phyloP scores from a whole-genome alignment of 2,888 invertebrate species.

The Apamea monoglypha region DNA sequence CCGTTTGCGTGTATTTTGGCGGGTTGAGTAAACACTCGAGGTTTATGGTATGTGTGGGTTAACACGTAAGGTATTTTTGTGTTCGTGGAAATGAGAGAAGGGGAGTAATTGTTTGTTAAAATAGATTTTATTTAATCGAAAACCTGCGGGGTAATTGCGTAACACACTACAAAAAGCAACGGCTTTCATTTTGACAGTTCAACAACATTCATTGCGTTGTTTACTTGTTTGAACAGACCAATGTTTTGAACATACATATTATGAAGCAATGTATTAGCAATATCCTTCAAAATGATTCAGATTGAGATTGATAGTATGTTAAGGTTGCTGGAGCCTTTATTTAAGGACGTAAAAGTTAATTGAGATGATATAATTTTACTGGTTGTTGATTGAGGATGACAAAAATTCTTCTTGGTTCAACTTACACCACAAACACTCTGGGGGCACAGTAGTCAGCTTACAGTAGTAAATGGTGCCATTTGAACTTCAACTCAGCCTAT shows the following conservation, averaged over 20 bases:
- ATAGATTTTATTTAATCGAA: background rate
- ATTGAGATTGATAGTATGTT: background rate
- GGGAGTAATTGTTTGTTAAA: background rate
- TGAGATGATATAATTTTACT: too few relatives aligned
- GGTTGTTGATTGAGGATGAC: background rate
- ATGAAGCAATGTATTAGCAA: background rate
- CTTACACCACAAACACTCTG: background rate
- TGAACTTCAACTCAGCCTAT: background rate
- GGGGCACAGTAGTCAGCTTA: background rate
- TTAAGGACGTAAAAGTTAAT: too few relatives aligned
- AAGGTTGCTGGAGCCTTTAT: background rate
- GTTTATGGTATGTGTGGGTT: slow-evolving; percentile 6
- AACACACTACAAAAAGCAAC: background rate
- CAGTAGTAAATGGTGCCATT: background rate
- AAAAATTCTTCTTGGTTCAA: background rate
- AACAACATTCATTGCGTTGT: background rate
- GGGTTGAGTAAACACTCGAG: slow-evolving; percentile 38
- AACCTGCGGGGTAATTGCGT: background rate
- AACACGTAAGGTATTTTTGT: background rate
- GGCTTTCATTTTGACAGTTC: too few relatives aligned
- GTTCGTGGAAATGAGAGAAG: background rate
- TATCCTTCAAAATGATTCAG: background rate
- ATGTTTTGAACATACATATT: too few relatives aligned
- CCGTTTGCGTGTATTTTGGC: slow-evolving; percentile 43
- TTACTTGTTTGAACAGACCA: too few relatives aligned